Conservation (phyloP, 1,140 invertebrate genomes). For the Cydia splendana region DNA sequence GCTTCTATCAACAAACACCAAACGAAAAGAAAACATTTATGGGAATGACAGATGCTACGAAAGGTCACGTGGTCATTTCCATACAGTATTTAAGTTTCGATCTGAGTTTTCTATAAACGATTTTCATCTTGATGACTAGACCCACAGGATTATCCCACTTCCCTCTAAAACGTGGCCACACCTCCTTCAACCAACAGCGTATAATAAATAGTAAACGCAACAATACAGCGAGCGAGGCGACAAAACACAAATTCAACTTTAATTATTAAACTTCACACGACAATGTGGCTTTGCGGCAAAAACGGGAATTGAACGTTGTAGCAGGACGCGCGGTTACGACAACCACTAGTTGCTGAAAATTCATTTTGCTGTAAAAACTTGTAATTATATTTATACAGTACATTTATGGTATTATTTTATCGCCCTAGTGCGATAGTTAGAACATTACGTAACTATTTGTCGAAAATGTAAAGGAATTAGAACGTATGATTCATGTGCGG, state of each 20-base stretch:
- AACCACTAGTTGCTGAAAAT: slow-evolving; percentile 17
- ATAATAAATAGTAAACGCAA: slow-evolving; percentile 31
- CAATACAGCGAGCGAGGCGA: slow-evolving; percentile 25
- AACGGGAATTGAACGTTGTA: slow-evolving; percentile 19
- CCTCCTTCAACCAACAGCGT: background rate
- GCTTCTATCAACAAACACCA: no score
- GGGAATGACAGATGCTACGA: no score
- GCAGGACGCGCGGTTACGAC: slow-evolving; percentile 3
- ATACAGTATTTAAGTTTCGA: no score
- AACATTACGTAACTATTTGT: no score
- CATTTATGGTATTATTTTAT: no score
- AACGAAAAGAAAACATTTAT: no score
- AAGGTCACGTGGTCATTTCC: no score
- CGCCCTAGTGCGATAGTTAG: no score
- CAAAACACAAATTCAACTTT: slow-evolving; percentile 33
- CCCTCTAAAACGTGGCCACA: background rate
- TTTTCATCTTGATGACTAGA: background rate
- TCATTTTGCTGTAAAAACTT: background rate
- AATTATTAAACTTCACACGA: slow-evolving; percentile 31
- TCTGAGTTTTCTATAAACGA: no score
- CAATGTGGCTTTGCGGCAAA: slow-evolving; percentile 32
- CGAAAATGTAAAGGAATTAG: no score
- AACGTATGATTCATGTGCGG: no score
- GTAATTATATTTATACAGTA: no score
- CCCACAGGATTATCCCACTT: background rate